Conservation (phyloP, 2,888 invertebrate genomes). For the Eilema caniola region DNA sequence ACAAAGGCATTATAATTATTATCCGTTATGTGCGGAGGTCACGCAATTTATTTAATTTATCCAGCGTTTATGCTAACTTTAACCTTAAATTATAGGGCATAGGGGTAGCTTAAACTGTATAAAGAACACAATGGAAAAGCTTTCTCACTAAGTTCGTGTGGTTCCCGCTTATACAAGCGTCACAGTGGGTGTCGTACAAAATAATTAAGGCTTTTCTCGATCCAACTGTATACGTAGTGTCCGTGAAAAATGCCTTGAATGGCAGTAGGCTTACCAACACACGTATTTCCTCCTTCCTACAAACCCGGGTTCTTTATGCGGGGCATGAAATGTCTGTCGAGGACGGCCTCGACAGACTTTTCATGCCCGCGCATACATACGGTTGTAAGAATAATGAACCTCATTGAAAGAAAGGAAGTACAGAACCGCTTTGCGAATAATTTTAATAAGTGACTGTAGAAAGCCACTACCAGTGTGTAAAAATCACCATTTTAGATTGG, state of each 20-base stretch:
- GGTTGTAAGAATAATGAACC: no score
- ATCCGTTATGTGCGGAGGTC: constrained; percentile 35
- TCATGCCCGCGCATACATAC: no score
- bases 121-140: constrained; percentile 16
- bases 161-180: background rate
- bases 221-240: background rate
- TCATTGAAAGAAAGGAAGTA: no score
- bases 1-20: constrained; percentile 37
- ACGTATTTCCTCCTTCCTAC: background rate
- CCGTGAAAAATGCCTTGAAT: background rate
- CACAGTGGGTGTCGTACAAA: background rate
- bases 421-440: no score
- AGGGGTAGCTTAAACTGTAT: constrained; percentile 28
- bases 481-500: no score
- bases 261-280: background rate
- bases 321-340: no score
- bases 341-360: no score
- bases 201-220: background rate
- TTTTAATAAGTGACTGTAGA: no score
- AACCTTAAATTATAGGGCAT: constrained; percentile 6
- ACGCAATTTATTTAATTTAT: constrained; percentile 36
- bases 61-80: constrained; percentile 11
- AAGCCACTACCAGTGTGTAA: no score
- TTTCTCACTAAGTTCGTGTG: constrained; percentile 1
- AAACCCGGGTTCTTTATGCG: no score